These are phyloP conservation scores for Pedionomus torquatus DNA, from an alignment of 2,113 vertebrate genomes.

Conservation along the genomic window DNA sequence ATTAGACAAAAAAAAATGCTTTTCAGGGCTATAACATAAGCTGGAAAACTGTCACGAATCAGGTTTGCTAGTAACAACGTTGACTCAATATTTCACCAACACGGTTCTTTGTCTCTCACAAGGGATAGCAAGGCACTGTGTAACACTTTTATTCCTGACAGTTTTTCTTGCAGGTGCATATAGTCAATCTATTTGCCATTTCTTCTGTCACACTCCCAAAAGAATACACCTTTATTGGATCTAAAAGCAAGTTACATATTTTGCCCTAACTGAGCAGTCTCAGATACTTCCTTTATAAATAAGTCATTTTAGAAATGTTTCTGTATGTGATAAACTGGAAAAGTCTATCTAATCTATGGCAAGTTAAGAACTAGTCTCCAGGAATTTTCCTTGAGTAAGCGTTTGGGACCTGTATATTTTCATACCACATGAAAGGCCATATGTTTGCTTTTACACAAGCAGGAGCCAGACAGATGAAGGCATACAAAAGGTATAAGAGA, in stretches of 20 bases:
- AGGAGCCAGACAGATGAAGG: neutral
- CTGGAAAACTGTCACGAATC: neutral
- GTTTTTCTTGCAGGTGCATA: constrained; percentile 35
- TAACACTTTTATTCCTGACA: constrained; percentile 26
- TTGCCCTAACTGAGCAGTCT: neutral
- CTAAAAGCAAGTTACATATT: constrained; percentile 39
- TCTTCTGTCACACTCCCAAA: neutral
- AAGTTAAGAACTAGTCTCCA: neutral
- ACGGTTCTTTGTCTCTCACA: neutral
- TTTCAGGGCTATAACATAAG: neutral
- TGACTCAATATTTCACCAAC: neutral
- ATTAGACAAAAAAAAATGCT: neutral
- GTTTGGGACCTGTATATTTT: neutral
- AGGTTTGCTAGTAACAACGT: neutral
- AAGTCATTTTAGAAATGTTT: constrained; percentile 19
- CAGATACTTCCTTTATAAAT: neutral
- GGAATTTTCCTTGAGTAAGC: neutral
- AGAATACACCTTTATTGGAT: constrained; percentile 14
- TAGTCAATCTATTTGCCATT: constrained; percentile 30
- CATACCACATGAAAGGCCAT: neutral
- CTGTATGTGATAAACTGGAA: neutral
- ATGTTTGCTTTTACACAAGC: neutral
- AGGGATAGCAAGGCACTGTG: neutral
- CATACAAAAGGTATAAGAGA: neutral
- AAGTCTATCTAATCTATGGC: neutral